Evolutionary conservation across 2,113 vertebrate species (phyloP).

Genomic region (Aptenodytes patagonicus): DNA sequence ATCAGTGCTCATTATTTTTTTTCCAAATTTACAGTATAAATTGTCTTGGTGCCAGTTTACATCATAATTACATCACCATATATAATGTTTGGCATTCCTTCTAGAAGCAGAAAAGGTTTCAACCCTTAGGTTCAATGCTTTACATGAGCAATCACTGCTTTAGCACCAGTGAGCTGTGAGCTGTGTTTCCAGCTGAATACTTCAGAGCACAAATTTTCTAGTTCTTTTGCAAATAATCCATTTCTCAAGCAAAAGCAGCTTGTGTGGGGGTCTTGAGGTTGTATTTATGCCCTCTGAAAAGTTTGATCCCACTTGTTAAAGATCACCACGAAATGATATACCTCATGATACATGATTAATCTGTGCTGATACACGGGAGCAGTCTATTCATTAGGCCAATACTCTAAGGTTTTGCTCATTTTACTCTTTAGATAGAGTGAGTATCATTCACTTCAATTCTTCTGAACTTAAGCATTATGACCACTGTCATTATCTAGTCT

Average conservation of each 20-base stretch:
- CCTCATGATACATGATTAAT: background rate
- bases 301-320: background rate
- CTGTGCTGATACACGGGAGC: background rate
- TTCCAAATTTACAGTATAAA: background rate
- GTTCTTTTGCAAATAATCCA: background rate
- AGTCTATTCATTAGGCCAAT: background rate
- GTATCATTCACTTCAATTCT: background rate
- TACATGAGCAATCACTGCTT: background rate
- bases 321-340: background rate
- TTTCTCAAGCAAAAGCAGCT: background rate
- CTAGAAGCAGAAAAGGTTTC: background rate
- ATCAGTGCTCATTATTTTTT: background rate
- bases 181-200: background rate
- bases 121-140: background rate
- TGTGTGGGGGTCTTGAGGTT: background rate
- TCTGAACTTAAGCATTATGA: background rate
- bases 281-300: background rate
- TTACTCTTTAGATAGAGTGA: background rate
- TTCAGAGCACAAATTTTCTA: background rate
- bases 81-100: background rate
- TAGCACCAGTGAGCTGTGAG: background rate
- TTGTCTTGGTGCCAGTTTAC: background rate
- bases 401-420: background rate
- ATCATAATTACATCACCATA: conserved; percentile 20
- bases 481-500: background rate